Base-by-base conservation (phyloP, 2,113 vertebrate species). In the Anolis sagrei region DNA sequence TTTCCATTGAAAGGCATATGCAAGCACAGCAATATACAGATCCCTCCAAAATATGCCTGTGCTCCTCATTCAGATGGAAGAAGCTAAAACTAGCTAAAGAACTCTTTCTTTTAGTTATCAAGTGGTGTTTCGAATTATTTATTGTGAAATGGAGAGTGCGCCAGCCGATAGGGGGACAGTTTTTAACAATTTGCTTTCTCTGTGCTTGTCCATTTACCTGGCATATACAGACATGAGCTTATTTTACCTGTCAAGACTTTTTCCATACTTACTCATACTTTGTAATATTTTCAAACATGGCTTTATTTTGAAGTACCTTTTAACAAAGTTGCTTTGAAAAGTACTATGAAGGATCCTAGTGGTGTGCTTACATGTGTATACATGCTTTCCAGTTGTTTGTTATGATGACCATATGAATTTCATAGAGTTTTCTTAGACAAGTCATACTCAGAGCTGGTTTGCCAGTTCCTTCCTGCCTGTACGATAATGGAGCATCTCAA, bases 151-250 rank as follows among this genome's bases (percentile, higher is more conserved):
- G 19, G 51, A 76, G 62, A 80, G 51, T 85, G 25, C 34, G 0
- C 5, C 14, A 48, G 34, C 16, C 70, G 48, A 29, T 19, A 7
- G 0, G 0, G 36, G 48, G 7, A 29, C 19, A 44, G 0, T 73
- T 84, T 87, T 74, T 79, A 13, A n/a, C 79, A 82, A 54, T 16
- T 66, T 86, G 36, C 82, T 73, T 0, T 66, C 83, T 86, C 76
- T 82, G 11, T 48, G 44, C 36, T 77, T 82, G 23, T 86, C 74
- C 91, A 44, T 70, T 61, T 92, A 54, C 86, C 74, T 88, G 85
- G 69, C 0, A 1, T 29, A n/a, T 29, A 72, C 58, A 81, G 27
- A 79, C 69, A 84, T 85, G 79, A 91, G 3, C 39, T 86, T 7
- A 16, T 19, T 89, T 48, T 10, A 72, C 58, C 66, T 73, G 80